A percentile compares a stretch with the other conserved stretches of the same genome.
Evolutionary conservation across 1,140 invertebrate genomes (phyloP).

Genomic region (Diorhabda carinulata): DNA sequence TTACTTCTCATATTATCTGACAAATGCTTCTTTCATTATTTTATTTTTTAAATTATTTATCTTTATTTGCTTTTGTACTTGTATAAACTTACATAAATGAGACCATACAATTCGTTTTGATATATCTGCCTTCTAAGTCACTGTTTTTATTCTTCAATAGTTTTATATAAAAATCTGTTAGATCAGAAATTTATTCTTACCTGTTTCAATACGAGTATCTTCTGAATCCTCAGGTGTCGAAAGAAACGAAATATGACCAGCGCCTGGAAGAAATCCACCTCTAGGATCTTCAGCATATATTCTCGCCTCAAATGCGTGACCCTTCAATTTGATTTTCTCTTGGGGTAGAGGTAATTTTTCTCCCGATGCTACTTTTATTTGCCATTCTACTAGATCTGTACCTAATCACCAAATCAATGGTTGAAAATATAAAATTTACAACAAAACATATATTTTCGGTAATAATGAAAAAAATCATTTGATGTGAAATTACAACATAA

Average conservation of each 20-base stretch:
- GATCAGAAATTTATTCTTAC: slow-evolving; percentile 40
- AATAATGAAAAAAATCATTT: no score
- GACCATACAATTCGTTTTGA: no score
- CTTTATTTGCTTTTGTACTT: no score
- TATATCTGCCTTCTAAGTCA: no score
- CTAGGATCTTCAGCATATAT: slow-evolving; percentile 90
- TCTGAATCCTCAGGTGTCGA: slow-evolving; percentile 56
- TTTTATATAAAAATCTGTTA: not conserved
- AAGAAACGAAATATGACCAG: slow-evolving; percentile 72
- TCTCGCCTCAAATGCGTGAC: slow-evolving; percentile 88
- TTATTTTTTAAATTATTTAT: no score
- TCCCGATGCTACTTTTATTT: slow-evolving; percentile 81
- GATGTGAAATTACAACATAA: no score
- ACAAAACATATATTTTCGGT: no score
- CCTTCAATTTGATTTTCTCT: slow-evolving; percentile 70
- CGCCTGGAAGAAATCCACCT: slow-evolving; percentile 85
- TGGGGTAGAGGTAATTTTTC: slow-evolving; percentile 78
- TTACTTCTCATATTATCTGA: no score
- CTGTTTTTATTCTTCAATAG: not conserved
- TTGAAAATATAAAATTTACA: no score
- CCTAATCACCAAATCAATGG: slow-evolving; percentile 41
- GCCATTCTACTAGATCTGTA: slow-evolving; percentile 96
- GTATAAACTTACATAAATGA: no score
- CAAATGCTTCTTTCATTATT: no score
- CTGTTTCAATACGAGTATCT: slow-evolving; percentile 74